Percentiles rank a stretch among this genome's conserved stretches.
These are phyloP conservation scores for Hippolais icterina DNA, from an alignment of 2,113 vertebrate species.

Conservation along the genomic window DNA sequence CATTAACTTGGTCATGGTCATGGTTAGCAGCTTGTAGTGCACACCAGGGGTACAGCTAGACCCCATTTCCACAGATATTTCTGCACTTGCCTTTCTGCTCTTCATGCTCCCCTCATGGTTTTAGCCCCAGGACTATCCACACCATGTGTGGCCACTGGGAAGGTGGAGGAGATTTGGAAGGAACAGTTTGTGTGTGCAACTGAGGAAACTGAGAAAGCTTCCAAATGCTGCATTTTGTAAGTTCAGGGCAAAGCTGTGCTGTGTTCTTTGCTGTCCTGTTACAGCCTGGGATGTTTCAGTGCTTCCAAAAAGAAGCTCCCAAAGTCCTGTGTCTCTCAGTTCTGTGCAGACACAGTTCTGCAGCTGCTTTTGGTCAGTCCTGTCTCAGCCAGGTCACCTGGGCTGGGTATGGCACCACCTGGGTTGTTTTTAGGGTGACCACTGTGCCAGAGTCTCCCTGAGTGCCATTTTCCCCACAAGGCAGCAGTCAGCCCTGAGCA, in stretches of 20 bases:
- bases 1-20: neutral
- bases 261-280: neutral
- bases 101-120: neutral
- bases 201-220: neutral
- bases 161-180: neutral
- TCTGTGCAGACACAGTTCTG: neutral
- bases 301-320: neutral
- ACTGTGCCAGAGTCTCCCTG: neutral
- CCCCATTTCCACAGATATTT: neutral
- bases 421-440: neutral
- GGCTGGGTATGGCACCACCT: rapidly evolving
- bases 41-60: neutral
- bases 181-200: neutral
- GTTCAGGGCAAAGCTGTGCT: neutral
- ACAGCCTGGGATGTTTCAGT: neutral
- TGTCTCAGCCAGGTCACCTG: neutral
- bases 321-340: neutral
- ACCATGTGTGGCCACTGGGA: neutral
- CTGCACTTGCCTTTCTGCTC: neutral
- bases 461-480: neutral
- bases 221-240: neutral
- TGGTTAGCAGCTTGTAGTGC: neutral
- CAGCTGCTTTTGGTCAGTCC: neutral
- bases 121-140: neutral
- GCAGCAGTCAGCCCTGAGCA: neutral